These are phyloP conservation scores for Nyctibius bracteatus DNA, from an alignment of 2,113 vertebrate genomes.

Conservation along the genomic window DNA sequence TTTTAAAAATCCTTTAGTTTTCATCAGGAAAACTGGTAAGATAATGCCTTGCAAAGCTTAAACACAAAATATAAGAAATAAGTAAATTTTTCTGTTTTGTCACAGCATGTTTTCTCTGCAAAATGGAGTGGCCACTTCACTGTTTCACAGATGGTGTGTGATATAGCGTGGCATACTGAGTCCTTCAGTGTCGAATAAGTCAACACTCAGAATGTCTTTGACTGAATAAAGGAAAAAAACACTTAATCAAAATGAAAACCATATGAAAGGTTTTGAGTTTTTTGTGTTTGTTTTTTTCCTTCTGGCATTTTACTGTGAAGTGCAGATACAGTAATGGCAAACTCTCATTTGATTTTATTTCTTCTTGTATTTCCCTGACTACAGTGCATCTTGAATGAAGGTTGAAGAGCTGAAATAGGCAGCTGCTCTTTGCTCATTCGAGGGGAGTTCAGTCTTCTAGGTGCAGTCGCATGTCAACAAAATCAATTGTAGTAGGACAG, in stretches of 20 bases:
- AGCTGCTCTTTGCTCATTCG: slow-evolving; percentile 41
- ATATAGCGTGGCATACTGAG: background rate
- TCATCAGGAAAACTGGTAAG: slow-evolving; percentile 54
- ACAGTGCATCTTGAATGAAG: background rate
- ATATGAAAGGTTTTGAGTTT: background rate
- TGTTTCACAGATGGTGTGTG: slow-evolving; percentile 29
- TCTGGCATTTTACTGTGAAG: slow-evolving; percentile 1
- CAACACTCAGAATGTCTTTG: slow-evolving; percentile 11
- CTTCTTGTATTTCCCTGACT: slow-evolving; percentile 26
- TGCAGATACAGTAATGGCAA: background rate
- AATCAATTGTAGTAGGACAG: background rate
- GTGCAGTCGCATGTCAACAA: background rate
- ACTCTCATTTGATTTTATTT: slow-evolving; percentile 14
- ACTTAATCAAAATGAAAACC: background rate
- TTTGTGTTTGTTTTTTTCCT: background rate
- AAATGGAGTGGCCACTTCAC: slow-evolving; percentile 35
- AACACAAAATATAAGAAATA: background rate
- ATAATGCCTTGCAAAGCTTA: slow-evolving; percentile 61
- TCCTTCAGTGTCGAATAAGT: background rate
- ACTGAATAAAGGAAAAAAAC: background rate
- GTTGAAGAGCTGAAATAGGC: slow-evolving; percentile 12
- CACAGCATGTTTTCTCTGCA: slow-evolving; percentile 16
- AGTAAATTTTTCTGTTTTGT: slow-evolving; percentile 26
- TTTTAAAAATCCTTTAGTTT: slow-evolving; percentile 78
- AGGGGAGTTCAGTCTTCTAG: slow-evolving; percentile 39